Evolutionary conservation across 2,888 invertebrate species (phyloP), one percentile per base, ranked within the genome.

Genomic region (Callimorpha dominula): DNA sequence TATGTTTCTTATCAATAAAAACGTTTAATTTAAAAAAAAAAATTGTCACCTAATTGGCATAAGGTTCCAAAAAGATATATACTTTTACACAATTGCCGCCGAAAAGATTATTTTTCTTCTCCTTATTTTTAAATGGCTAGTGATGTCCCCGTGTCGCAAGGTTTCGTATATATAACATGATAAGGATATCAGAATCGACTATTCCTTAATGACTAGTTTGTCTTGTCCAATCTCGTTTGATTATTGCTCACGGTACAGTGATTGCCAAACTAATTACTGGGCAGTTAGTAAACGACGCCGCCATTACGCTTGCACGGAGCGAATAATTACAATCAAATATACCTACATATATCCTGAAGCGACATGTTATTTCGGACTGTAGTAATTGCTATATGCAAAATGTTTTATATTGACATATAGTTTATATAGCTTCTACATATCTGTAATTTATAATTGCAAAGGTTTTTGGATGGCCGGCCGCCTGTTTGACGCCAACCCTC

Each of bases 161-260:
- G 64, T 79, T 77, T 20, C 20, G 20, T 20, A 7, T n/a, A n/a
- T 54, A 57, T 12, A 31, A 20, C 11, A 12, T 4, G 31, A 12
- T 46, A 8, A 46, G 43, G 8, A 6, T 46, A 8, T 46, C 43
- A 46, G 9, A 46, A 46, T 46, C 6, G 9, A 4, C 43, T 46
- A 60, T 60, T 12, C 5, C 20, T 31, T 50, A 50, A 50, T 65
- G 20, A 65, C 4, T 49, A 49, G 31, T 31, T 11, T 20, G 15
- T 15, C 14, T 66, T 57, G 17, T 6, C 63, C 43, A 43, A 63
- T 63, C 52, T 63, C 20, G 63, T 43, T 71, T 71, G 63, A 71
- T 63, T 71, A 71, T 71, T 52, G 50, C 15, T n/a, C n/a, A 52
- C 43, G 67, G 68, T 57, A 65, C 65, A 73, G 57, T 52, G 68